These are phyloP conservation scores for Catocala nupta DNA, from an alignment of 2,888 invertebrate species.

Conservation along the genomic window DNA sequence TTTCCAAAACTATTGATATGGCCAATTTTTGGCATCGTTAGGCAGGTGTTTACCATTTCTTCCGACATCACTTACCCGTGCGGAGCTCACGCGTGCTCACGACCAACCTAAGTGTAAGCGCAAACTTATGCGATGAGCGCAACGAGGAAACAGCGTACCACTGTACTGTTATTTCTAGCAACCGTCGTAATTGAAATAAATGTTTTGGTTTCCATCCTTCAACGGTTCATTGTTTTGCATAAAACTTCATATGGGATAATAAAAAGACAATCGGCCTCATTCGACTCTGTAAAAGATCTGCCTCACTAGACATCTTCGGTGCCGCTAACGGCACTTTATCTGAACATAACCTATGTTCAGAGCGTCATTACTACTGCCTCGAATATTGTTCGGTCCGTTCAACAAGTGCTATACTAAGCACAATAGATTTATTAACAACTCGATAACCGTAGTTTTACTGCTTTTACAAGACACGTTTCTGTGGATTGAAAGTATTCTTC, in stretches of 20 bases:
- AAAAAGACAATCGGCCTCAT: conserved; percentile 1
- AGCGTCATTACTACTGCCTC: conserved; percentile 31
- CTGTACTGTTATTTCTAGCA: conserved; percentile 54
- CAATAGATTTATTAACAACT: not conserved
- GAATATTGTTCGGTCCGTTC: conserved; percentile 17
- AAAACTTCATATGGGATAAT: not conserved
- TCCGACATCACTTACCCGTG: too few species aligned
- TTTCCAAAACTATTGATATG: too few species aligned
- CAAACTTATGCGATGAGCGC: too few species aligned
- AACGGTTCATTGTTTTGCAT: conserved; percentile 33
- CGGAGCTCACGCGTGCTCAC: too few species aligned
- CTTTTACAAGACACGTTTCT: too few species aligned
- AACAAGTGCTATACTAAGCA: not conserved
- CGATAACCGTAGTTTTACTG: too few species aligned
- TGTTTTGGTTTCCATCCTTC: conserved; percentile 36
- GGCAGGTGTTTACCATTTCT: too few species aligned
- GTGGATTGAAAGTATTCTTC: too few species aligned
- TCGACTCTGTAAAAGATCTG: conserved; percentile 4
- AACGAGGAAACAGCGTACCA: conserved; percentile 26
- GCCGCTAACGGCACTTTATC: conserved; percentile 63
- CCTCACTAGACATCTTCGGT: conserved; percentile 30
- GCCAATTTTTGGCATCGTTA: too few species aligned
- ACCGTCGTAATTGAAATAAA: conserved; percentile 45
- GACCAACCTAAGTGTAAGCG: too few species aligned
- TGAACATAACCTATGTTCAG: conserved; percentile 45